Conservation (phyloP, 2,888 invertebrate genomes). For the Drosophila maculinotata region DNA sequence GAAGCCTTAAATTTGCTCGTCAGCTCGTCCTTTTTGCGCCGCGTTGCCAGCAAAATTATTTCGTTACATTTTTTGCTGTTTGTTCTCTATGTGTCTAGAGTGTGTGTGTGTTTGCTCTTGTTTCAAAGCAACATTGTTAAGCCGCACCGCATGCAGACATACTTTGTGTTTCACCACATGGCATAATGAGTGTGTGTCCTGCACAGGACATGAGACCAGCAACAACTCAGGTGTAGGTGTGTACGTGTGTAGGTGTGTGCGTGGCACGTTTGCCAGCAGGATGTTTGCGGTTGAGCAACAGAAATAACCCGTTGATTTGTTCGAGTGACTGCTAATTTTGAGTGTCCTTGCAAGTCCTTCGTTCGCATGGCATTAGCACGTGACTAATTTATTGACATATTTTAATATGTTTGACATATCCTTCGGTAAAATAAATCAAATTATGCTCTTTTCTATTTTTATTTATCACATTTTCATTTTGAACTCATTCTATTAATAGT, state of each 20-base stretch:
- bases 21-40: conserved; percentile 42
- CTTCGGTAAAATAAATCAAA: too few species aligned
- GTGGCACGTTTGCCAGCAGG: conserved; percentile 20
- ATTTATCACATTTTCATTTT: too few species aligned
- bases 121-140: conserved; percentile 66
- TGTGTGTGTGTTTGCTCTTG: conserved; percentile 26
- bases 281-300: conserved; percentile 68
- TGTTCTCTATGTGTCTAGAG: conserved; percentile 13
- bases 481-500: too few species aligned
- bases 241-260: conserved; percentile 1
- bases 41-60: conserved; percentile 46
- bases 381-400: conserved; percentile 31
- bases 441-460: too few species aligned
- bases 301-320: conserved; percentile 51
- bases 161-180: conserved; percentile 76
- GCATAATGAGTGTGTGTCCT: conserved; percentile 66
- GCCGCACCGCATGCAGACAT: conserved; percentile 65
- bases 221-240: conserved; percentile 19
- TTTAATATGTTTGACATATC: too few species aligned
- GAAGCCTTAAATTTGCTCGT: conserved; percentile 71
- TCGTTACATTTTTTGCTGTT: conserved; percentile 30
- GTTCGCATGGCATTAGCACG: conserved; percentile 24
- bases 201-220: conserved; percentile 37
- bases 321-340: conserved; percentile 58
- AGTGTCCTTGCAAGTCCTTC: conserved; percentile 38